Conservation (phyloP, 2,797 vertebrate species). For the Sebastes melanostomus region DNA sequence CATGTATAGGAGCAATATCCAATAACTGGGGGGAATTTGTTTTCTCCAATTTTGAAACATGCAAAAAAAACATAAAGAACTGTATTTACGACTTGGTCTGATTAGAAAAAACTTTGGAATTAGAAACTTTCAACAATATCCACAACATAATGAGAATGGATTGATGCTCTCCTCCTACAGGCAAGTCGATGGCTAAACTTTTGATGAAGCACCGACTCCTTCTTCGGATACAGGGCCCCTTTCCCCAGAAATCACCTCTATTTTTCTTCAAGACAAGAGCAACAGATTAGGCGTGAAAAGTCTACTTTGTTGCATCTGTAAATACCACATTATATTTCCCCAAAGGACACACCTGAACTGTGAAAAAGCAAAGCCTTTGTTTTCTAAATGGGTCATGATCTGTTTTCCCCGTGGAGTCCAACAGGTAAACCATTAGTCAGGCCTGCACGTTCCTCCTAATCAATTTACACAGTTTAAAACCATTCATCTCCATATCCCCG, state of each 20-base stretch:
- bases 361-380: slow-evolving; percentile 59
- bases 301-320: slow-evolving; percentile 57
- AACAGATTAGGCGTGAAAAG: slow-evolving; percentile 51
- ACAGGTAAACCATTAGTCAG: slow-evolving; percentile 68
- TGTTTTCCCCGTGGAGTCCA: slow-evolving; percentile 54
- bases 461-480: slow-evolving; percentile 65
- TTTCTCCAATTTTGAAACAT: neutral
- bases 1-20: neutral
- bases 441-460: slow-evolving; percentile 45
- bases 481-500: slow-evolving; percentile 64
- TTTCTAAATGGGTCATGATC: slow-evolving; percentile 67
- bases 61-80: neutral
- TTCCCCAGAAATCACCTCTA: slow-evolving; percentile 41
- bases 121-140: neutral
- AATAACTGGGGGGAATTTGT: fast-evolving
- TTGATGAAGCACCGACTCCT: slow-evolving; percentile 41
- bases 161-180: slow-evolving; percentile 14
- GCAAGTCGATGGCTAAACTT: slow-evolving; percentile 32
- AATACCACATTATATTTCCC: slow-evolving; percentile 66
- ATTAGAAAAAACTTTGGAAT: neutral
- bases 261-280: slow-evolving; percentile 56
- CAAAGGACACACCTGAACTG: slow-evolving; percentile 46
- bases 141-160: slow-evolving; percentile 20
- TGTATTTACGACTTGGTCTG: neutral
- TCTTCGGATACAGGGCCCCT: slow-evolving; percentile 11